phyloP scores from a whole-genome alignment of 1,140 invertebrate genomes.

The Drosophila bocki region DNA sequence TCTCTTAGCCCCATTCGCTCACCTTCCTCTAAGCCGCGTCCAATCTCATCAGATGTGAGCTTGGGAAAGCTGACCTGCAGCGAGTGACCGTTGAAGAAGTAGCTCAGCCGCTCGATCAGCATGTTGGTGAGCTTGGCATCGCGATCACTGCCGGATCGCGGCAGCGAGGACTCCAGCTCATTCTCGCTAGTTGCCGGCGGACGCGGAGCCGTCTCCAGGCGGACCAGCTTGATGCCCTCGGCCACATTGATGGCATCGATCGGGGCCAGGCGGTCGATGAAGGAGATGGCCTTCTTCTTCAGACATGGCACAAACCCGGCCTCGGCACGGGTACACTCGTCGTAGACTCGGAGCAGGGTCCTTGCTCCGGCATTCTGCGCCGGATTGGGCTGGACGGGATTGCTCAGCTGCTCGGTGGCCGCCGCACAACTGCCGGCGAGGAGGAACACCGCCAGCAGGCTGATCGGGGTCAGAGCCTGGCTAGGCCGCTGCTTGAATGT shows the following conservation, averaged over 20 bases:
- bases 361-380: conserved; percentile 85
- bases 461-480: conserved; percentile 36
- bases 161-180: conserved; percentile 89
- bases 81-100: conserved; percentile 90
- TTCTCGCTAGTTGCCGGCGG: conserved; percentile 86
- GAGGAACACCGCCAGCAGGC: conserved; percentile 54
- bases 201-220: conserved; percentile 85
- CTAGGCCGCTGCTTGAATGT: conserved; percentile 53
- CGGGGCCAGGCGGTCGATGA: conserved; percentile 89
- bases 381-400: conserved; percentile 34
- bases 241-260: conserved; percentile 89
- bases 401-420: conserved; percentile 69
- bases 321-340: conserved; percentile 87
- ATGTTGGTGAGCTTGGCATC: conserved; percentile 89
- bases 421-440: conserved; percentile 58
- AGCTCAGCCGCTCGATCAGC: conserved; percentile 89
- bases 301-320: conserved; percentile 89
- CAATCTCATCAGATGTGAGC: conserved; percentile 88
- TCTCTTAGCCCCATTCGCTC: conserved; percentile 48
- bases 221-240: conserved; percentile 89
- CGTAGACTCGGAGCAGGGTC: conserved; percentile 87
- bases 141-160: conserved; percentile 87
- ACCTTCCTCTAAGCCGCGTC: conserved; percentile 91
- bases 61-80: conserved; percentile 91
- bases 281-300: conserved; percentile 92